These are phyloP conservation scores for Stratiolaelaps scimitus DNA, from an alignment of 1,140 invertebrate species.

Conservation along the genomic window DNA sequence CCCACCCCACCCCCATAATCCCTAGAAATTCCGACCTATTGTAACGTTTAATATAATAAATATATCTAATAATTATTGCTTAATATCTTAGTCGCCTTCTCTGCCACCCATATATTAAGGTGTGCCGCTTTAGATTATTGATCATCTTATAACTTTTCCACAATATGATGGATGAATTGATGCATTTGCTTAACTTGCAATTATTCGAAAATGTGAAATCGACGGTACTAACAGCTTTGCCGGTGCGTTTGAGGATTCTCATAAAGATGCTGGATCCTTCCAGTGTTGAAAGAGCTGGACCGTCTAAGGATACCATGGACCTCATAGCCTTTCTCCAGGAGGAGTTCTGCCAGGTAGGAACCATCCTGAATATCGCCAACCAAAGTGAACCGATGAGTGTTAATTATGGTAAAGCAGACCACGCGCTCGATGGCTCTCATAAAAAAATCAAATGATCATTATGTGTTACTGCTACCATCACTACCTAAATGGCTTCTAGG, in stretches of 20 bases:
- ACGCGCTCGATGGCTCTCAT: no score
- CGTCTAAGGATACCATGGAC: conserved; percentile 91
- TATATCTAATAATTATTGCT: no score
- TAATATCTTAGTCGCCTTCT: no score
- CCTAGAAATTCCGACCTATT: no score
- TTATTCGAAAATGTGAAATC: conserved; percentile 21
- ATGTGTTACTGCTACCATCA: conserved; percentile 29
- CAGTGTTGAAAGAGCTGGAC: conserved; percentile 92
- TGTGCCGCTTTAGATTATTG: no score
- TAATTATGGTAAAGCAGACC: conserved; percentile 34
- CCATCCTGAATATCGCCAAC: conserved; percentile 97
- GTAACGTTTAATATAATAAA: no score
- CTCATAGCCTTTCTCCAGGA: conserved; percentile 68
- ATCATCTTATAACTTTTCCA: no score
- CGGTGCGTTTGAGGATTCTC: conserved; percentile 69
- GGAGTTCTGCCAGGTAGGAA: conserved; percentile 91
- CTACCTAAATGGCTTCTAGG: not conserved
- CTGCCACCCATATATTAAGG: no score
- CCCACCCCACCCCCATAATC: no score
- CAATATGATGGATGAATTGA: no score
- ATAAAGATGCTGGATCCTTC: conserved; percentile 88
- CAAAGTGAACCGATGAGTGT: conserved; percentile 35
- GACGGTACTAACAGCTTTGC: conserved; percentile 41
- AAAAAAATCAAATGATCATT: conserved; percentile 29
- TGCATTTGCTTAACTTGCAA: no score